Evolutionary conservation across 1,140 invertebrate species (phyloP), one percentile per base, ranked within the genome.

Genomic region (Anoplolepis gracilipes): DNA sequence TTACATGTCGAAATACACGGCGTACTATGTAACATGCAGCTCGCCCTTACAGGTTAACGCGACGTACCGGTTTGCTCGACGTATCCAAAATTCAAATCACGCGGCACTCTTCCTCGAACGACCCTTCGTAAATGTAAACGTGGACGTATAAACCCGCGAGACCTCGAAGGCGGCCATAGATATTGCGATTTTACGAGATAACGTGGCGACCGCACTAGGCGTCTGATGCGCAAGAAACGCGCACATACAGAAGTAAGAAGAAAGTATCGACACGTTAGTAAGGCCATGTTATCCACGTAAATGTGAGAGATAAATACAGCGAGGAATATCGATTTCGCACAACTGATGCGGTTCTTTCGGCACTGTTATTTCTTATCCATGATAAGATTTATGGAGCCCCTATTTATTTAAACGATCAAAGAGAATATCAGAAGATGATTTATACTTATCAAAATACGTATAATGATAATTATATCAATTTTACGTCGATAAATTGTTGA

Each of bases 81-180:
- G 19, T 75, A 88, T 88, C 42, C 67, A 85, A 88, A 88, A 88
- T 88, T 88, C 86, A 88, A 79, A 88, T 79, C 82, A 57, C 69
- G 86, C 36, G 67, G 82, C 86, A 84, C 65, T 77, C 69, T 82
- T 82, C 65, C 25, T 61, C 77, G 55, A 76, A 70, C 65, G 84
- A 70, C n/a, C 49, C 33, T 78, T 57, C 77, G 42, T 59, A 62
- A 82, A 81, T 59, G 78, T 79, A 67, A 67, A 69, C 33, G 64
- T 28, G 53, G 28, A 53, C 30, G 78, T 36, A 73, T 73, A 61
- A 82, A 28, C 28, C 65, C 25, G 67, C 13, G 53, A 82, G 78
- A 82, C 55, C 65, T 61, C 67, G 30, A 53, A 42, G 39, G 22
- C 30, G 72, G 30, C 72, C 65, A 39, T 77, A 78, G 65, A 87